A percentile compares a stretch with the other conserved stretches of the same genome.
These are phyloP conservation scores for Zaprionus obscuricornis DNA, from an alignment of 2,888 invertebrate genomes.

Conservation along the genomic window DNA sequence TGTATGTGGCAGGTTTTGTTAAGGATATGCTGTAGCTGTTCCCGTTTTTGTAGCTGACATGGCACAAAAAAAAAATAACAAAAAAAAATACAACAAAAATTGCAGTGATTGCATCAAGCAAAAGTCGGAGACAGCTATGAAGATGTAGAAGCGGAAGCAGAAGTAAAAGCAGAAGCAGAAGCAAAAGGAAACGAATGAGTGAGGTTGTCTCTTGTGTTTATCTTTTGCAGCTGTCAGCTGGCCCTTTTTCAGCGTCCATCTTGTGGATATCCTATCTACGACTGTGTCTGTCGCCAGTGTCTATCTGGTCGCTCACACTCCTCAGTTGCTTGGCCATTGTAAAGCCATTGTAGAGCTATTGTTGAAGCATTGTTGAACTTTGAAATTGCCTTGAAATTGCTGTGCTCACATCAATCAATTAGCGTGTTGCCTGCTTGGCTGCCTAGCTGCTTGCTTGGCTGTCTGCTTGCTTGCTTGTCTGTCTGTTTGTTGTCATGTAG, in stretches of 20 bases:
- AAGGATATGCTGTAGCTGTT: conserved; percentile 24
- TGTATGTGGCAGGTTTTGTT: conserved; percentile 44
- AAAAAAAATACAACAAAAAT: conserved; percentile 5
- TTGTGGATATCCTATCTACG: conserved; percentile 40
- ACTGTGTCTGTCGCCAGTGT: conserved; percentile 17
- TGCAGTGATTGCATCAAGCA: conserved; percentile 42
- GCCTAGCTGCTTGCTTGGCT: background rate
- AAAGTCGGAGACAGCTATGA: too few species aligned
- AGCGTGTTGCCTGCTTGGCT: too few species aligned
- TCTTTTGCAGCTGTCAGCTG: conserved; percentile 64
- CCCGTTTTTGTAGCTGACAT: conserved; percentile 38
- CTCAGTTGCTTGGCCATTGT: conserved; percentile 5
- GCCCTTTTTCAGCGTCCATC: conserved; percentile 43
- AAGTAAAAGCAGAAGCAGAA: background rate
- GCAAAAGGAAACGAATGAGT: conserved; percentile 6
- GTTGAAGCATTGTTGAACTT: conserved; percentile 70
- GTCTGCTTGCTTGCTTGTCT: background rate
- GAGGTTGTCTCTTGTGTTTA: conserved; percentile 56
- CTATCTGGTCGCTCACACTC: background rate
- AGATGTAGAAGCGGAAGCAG: conserved; percentile 3
- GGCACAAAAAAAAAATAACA: conserved; percentile 11
- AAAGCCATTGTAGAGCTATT: conserved; percentile 29
- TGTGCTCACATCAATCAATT: conserved; percentile 75
- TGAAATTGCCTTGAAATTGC: conserved; percentile 75
- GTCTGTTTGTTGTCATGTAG: conserved; percentile 46